Evolutionary conservation across 2,113 vertebrate genomes (phyloP).

Genomic region (Nibea coibor): DNA sequence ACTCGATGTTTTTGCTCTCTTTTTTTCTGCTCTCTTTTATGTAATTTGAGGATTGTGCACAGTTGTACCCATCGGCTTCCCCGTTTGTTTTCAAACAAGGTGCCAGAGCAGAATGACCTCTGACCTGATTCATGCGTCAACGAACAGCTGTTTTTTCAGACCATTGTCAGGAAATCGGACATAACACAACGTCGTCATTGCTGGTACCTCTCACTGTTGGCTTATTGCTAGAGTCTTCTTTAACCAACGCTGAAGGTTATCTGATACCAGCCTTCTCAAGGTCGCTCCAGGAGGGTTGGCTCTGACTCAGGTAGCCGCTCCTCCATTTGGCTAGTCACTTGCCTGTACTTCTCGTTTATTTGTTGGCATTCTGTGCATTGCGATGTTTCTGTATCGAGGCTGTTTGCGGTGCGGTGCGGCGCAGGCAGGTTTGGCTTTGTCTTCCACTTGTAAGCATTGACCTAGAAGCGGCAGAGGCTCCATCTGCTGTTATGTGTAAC

Average conservation of each 20-base stretch:
- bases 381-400: background rate
- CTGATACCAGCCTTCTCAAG: slow-evolving; percentile 52
- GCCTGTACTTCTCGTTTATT: background rate
- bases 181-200: background rate
- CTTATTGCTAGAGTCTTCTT: slow-evolving; percentile 15
- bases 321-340: background rate
- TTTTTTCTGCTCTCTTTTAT: slow-evolving; percentile 9
- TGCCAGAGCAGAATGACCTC: slow-evolving; percentile 41
- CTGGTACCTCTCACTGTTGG: slow-evolving; percentile 1
- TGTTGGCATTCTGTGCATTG: background rate
- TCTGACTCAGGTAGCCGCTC: slow-evolving; percentile 24
- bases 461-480: slow-evolving; percentile 48
- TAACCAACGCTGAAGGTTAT: slow-evolving; percentile 58
- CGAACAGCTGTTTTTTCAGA: slow-evolving; percentile 47
- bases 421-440: slow-evolving; percentile 19
- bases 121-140: slow-evolving; percentile 44
- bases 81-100: slow-evolving; percentile 39
- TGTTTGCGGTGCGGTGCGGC: too few relatives aligned
- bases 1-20: slow-evolving; percentile 12
- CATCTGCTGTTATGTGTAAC: slow-evolving; percentile 65
- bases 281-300: slow-evolving; percentile 44
- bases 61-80: slow-evolving; percentile 42
- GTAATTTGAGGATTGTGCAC: slow-evolving; percentile 55
- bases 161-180: slow-evolving; percentile 24
- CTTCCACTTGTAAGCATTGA: slow-evolving; percentile 42